Evolutionary conservation across 2,113 vertebrate species (phyloP), one percentile per base, ranked within the genome.

Genomic region (Ascaphus truei): DNA sequence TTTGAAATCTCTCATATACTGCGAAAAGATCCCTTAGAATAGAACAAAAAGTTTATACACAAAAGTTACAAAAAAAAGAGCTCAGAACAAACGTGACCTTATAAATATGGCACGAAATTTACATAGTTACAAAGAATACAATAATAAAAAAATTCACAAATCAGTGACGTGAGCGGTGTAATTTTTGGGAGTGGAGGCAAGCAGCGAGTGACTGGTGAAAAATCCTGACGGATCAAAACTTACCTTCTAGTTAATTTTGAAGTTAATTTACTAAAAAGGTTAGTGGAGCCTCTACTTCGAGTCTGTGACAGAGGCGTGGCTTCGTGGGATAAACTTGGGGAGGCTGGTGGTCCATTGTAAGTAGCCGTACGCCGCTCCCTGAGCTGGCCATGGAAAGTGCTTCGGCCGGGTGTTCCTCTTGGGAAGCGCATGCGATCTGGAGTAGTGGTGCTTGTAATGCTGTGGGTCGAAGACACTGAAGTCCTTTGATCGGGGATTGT

Each of bases 211-310:
- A 61, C 36, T n/a, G 55, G 33, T 0, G n/a, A 50, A 30, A 4
- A 30, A 41, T 53, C 48, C 56, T 31, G 58, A 33, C 60, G 57
- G 0, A 51, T 43, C 51, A 33, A 13, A 18, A 85, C 88, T 80
- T 93, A 99, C 97, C 97, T 98, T 85, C 96, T 91, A 0, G 95
- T 99, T 26, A 98, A 94, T 64, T 98, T 98, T 34, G 96, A 98
- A 75, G 96, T 99, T 61, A 98, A 90, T 77, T 98, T 98, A 76
- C 90, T 95, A 78, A 99, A 98, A 1, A 99, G 94, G 65, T 98
- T 99, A 74, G 95, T 95, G 79, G 96, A 95, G 69, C 93, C 96
- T 18, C 96, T 86, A 84, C 94, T 91, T 81, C 97, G 93, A 2
- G 93, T 91, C 83, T 98, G 95, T 0, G 95, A 94, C 45, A 98